Percentiles rank a stretch among this genome's conserved stretches.
These are phyloP conservation scores for Ditylenchus weischeri DNA, from an alignment of 2,888 invertebrate species.

Conservation along the genomic window DNA sequence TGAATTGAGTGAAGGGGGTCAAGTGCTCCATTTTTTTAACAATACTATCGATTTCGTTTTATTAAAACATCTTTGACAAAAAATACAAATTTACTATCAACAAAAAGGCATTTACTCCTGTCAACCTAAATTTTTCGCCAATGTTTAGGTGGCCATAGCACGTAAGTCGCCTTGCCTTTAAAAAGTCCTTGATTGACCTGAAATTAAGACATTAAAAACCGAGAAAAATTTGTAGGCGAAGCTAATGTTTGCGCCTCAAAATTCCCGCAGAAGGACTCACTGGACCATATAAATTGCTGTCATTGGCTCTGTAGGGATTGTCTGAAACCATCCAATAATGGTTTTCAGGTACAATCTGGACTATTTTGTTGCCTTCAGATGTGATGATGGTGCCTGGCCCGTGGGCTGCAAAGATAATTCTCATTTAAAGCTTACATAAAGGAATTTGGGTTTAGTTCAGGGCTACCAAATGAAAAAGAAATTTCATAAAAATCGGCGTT, in stretches of 20 bases:
- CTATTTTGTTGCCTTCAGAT: background rate
- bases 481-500: no score
- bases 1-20: no score
- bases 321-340: conserved; percentile 22
- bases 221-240: no score
- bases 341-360: conserved; percentile 14
- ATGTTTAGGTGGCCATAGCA: conserved; percentile 33
- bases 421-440: no score
- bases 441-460: no score
- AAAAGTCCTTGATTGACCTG: conserved; percentile 32
- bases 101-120: no score
- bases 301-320: conserved; percentile 16
- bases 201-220: background rate
- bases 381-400: background rate
- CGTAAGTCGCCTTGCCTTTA: conserved; percentile 22
- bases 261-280: background rate
- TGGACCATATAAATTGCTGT: conserved; percentile 10
- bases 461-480: no score
- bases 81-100: no score
- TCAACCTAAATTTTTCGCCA: conserved; percentile 12
- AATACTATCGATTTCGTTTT: no score
- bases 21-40: no score
- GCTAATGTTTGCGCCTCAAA: no score
- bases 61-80: no score
- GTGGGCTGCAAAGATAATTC: background rate